Conservation (phyloP, 2,797 vertebrate species). For the Sebastes paucispinis region DNA sequence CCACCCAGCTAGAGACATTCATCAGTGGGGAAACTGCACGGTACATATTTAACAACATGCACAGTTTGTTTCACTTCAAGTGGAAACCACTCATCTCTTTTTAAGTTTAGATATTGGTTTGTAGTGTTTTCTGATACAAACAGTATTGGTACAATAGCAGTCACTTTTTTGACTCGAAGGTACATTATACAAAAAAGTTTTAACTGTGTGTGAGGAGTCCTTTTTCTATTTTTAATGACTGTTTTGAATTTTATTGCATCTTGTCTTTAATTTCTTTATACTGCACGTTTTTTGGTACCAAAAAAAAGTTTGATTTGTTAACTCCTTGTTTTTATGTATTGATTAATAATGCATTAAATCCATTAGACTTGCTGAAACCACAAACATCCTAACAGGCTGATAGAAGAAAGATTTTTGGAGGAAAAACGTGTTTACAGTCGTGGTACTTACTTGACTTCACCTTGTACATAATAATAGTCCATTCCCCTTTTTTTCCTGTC, state of each 20-base stretch:
- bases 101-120: background rate
- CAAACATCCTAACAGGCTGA: background rate
- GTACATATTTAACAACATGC: constrained; percentile 19
- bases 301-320: constrained; percentile 5
- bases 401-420: background rate
- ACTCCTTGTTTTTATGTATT: background rate
- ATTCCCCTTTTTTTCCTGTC: background rate
- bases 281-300: constrained; percentile 24
- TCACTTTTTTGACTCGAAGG: constrained; percentile 34
- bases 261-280: background rate
- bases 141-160: constrained; percentile 47
- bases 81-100: constrained; percentile 1
- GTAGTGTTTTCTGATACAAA: background rate
- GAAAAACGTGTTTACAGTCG: constrained; percentile 42
- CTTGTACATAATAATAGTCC: background rate
- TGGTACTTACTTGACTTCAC: constrained; percentile 35
- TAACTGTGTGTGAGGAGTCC: constrained; percentile 9
- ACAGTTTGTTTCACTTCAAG: background rate
- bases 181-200: constrained; percentile 50
- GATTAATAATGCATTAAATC: background rate
- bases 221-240: background rate
- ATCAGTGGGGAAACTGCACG: background rate
- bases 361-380: background rate
- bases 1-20: background rate
- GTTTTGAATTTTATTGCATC: background rate